A percentile compares a stretch with the other conserved stretches of the same genome.
phyloP scores from a whole-genome alignment of 2,888 invertebrate species.

The Eilema depressum region DNA sequence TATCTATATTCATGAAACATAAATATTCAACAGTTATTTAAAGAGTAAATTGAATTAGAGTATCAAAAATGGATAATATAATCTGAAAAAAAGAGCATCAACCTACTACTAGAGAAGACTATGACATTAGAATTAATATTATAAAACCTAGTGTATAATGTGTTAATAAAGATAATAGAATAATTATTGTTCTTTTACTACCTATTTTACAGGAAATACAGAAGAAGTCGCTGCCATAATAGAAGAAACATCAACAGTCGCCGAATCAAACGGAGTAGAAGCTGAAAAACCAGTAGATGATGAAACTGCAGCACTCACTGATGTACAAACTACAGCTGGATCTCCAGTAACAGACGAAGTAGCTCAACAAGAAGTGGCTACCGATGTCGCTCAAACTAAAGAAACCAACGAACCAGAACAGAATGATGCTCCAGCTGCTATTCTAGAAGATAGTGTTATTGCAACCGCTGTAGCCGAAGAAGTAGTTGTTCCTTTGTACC shows the following conservation, averaged over 20 bases:
- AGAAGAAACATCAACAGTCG: conserved; percentile 41
- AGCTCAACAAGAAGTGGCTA: not conserved
- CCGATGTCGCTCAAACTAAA: conserved; percentile 14
- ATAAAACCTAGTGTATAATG: no score
- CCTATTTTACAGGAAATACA: conserved; percentile 38
- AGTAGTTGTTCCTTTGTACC: conserved; percentile 13
- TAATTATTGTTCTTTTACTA: not conserved
- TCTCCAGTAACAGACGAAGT: not conserved
- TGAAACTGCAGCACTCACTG: not conserved
- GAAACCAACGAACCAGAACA: conserved; percentile 16
- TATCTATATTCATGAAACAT: no score
- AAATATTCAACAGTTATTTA: no score
- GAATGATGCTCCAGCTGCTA: conserved; percentile 24
- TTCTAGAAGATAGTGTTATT: conserved; percentile 31
- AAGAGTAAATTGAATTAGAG: no score
- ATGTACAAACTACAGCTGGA: not conserved
- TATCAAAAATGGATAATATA: no score
- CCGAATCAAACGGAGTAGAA: conserved; percentile 21
- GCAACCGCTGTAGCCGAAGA: conserved; percentile 24
- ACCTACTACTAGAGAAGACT: no score
- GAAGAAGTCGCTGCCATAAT: conserved; percentile 37
- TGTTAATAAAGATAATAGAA: no score
- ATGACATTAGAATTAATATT: no score
- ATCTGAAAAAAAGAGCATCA: no score
- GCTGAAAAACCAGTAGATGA: conserved; percentile 15